Conservation (phyloP, 2,888 invertebrate species). For the Cephalotes varians region DNA sequence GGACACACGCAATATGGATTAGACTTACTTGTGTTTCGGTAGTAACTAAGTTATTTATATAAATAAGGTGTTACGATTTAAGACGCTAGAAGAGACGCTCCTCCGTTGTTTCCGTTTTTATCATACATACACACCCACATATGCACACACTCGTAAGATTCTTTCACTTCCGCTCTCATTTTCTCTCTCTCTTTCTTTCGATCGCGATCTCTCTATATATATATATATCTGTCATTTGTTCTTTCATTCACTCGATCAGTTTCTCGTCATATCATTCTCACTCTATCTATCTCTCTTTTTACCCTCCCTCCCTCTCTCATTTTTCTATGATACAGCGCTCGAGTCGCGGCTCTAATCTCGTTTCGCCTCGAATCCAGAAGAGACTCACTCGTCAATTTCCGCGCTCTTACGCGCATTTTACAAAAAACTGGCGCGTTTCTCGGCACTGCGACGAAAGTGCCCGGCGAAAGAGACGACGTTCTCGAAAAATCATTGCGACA, state of each 20-base stretch:
- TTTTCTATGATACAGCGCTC: slow-evolving; percentile 75
- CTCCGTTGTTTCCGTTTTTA: slow-evolving; percentile 47
- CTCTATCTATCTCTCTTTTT: background rate
- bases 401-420: slow-evolving; percentile 67
- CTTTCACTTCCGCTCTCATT: slow-evolving; percentile 64
- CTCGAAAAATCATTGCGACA: slow-evolving; percentile 23
- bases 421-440: slow-evolving; percentile 32
- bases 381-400: slow-evolving; percentile 12
- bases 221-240: slow-evolving; percentile 48
- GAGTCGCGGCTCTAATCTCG: slow-evolving; percentile 53
- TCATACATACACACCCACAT: background rate
- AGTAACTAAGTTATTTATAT: slow-evolving; percentile 84
- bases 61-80: slow-evolving; percentile 84
- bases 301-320: slow-evolving; percentile 5
- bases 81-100: slow-evolving; percentile 79
- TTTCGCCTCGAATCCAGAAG: slow-evolving; percentile 15
- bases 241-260: slow-evolving; percentile 27
- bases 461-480: slow-evolving; percentile 8
- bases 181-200: slow-evolving; percentile 3
- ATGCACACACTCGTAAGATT: background rate
- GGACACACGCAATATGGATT: slow-evolving; percentile 83
- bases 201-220: slow-evolving; percentile 10
- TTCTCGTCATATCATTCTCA: background rate
- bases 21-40: slow-evolving; percentile 82
- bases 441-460: slow-evolving; percentile 20